Percentiles rank a stretch among this genome's conserved stretches.
Conservation (phyloP, 2,113 vertebrate species). For the Ailurus styani region DNA sequence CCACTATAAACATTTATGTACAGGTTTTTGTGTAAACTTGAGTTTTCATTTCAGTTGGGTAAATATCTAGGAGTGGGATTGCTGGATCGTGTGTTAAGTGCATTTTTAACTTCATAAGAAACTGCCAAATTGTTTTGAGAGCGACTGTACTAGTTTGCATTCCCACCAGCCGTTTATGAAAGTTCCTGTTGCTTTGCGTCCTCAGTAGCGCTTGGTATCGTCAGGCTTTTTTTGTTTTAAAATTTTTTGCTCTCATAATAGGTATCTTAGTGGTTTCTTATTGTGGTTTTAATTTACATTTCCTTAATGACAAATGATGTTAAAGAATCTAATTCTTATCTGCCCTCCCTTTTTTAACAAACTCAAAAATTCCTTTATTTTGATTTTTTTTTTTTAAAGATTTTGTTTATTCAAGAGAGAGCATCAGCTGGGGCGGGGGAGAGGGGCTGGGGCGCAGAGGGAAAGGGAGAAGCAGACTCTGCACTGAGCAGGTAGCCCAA, state of each 20-base stretch:
- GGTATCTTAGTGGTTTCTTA: neutral
- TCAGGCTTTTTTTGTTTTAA: neutral
- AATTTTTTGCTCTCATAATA: neutral
- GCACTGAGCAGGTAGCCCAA: too few species aligned
- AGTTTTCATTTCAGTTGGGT: slow-evolving; percentile 6
- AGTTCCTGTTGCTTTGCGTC: neutral
- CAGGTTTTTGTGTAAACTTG: neutral
- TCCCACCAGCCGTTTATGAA: neutral
- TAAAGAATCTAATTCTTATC: neutral
- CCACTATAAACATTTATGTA: neutral
- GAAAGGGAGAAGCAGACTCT: neutral
- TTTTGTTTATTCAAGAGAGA: neutral
- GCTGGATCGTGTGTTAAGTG: neutral
- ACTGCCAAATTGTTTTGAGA: neutral
- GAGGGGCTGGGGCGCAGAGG: neutral
- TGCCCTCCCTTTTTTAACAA: neutral
- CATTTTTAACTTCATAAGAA: neutral
- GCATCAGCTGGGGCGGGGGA: too few species aligned
- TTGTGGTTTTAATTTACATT: neutral
- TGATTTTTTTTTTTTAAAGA: neutral
- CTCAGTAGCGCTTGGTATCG: neutral
- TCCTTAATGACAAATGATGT: neutral
- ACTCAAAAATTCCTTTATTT: neutral
- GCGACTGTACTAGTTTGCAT: neutral
- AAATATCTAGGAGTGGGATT: neutral